A percentile compares a stretch with the other conserved stretches of the same genome.
phyloP scores from a whole-genome alignment of 1,140 invertebrate species.

The Formica selysi region DNA sequence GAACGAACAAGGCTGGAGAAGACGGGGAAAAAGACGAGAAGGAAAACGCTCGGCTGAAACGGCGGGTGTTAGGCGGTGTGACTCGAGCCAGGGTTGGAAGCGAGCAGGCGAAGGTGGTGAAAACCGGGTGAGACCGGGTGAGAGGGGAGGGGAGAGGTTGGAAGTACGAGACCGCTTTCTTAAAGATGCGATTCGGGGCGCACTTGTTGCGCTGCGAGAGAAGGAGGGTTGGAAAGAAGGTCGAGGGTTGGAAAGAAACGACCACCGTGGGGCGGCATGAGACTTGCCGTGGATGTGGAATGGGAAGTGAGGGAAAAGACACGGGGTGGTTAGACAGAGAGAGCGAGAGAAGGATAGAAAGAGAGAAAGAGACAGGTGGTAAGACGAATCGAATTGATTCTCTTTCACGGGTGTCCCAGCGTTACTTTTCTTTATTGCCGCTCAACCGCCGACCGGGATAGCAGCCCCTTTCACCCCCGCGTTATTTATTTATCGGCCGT shows the following conservation, averaged over 20 bases:
- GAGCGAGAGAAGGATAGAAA: slow-evolving; percentile 61
- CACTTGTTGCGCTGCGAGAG: slow-evolving; percentile 84
- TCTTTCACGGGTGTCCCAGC: slow-evolving; percentile 81
- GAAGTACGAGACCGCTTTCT: slow-evolving; percentile 79
- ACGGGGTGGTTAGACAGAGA: slow-evolving; percentile 44
- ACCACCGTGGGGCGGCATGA: slow-evolving; percentile 54
- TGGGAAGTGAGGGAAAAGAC: slow-evolving; percentile 76
- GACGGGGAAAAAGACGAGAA: slow-evolving; percentile 27
- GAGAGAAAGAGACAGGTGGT: slow-evolving; percentile 52
- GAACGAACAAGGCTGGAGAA: background rate
- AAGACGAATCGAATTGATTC: slow-evolving; percentile 86
- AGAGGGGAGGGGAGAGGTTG: background rate
- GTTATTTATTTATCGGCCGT: slow-evolving; percentile 83
- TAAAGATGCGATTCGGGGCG: slow-evolving; percentile 83
- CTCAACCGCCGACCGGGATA: slow-evolving; percentile 78
- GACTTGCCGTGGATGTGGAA: slow-evolving; percentile 44
- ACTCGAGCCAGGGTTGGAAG: slow-evolving; percentile 60
- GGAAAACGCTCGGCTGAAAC: slow-evolving; percentile 28
- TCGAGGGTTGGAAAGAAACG: slow-evolving; percentile 68
- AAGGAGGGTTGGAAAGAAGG: slow-evolving; percentile 72
- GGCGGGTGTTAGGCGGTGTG: slow-evolving; percentile 61
- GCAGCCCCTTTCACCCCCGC: slow-evolving; percentile 13
- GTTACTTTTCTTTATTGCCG: slow-evolving; percentile 80
- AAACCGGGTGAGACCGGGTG: slow-evolving; percentile 3
- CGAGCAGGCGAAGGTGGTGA: slow-evolving; percentile 16